phyloP scores from a whole-genome alignment of 2,113 vertebrate genomes.

The Catharus minimus region DNA sequence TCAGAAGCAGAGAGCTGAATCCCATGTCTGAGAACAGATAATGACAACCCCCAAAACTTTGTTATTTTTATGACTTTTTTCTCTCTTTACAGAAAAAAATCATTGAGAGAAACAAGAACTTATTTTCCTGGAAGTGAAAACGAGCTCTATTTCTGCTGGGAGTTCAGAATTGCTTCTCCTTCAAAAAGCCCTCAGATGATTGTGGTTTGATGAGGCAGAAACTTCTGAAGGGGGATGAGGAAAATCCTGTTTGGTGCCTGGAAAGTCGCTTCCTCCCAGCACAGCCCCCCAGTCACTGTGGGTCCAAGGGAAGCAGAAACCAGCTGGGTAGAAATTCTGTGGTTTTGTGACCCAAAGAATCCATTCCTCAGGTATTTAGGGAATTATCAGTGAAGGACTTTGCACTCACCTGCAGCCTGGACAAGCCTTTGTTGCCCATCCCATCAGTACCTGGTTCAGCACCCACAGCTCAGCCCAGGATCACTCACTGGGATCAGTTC shows the following conservation, averaged over 20 bases:
- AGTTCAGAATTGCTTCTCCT: neutral
- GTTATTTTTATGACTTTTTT: neutral
- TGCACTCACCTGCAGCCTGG: neutral
- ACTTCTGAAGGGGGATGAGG: neutral
- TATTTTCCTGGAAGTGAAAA: neutral
- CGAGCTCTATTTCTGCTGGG: accelerated
- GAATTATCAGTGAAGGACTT: neutral
- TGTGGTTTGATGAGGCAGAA: neutral
- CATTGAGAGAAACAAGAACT: neutral
- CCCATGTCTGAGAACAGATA: neutral
- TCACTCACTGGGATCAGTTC: accelerated
- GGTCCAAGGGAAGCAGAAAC: neutral
- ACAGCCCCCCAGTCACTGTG: accelerated
- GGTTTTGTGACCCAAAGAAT: neutral
- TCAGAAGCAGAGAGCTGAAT: neutral
- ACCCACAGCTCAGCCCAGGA: accelerated
- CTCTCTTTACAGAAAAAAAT: neutral
- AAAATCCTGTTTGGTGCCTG: no score
- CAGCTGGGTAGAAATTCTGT: neutral
- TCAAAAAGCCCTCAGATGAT: neutral
- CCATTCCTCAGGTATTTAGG: no score
- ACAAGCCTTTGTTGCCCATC: neutral
- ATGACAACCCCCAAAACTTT: neutral
- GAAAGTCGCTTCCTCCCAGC: neutral
- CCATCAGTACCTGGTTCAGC: accelerated